Evolutionary conservation across 1,140 invertebrate species (phyloP).

Genomic region (Leptinotarsa defecta): DNA sequence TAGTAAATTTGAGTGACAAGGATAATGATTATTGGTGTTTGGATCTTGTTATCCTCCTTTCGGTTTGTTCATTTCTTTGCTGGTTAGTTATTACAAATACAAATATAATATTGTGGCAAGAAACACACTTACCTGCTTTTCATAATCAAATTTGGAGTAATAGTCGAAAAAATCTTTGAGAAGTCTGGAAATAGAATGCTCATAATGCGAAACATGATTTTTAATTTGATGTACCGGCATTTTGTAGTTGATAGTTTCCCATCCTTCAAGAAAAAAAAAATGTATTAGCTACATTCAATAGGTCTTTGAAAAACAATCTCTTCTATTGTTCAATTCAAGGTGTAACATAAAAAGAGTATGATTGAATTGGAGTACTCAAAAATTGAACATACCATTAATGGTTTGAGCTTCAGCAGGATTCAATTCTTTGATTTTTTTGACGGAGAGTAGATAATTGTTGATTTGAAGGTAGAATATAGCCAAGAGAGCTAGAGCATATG

Average conservation of each 20-base stretch:
- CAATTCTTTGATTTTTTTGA: conserved; percentile 42
- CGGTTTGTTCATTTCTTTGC: too few species aligned
- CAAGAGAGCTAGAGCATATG: conserved; percentile 57
- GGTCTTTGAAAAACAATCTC: too few species aligned
- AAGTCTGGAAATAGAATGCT: conserved; percentile 35
- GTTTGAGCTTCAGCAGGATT: conserved; percentile 32
- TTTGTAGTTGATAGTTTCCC: conserved; percentile 48
- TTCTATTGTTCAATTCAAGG: too few species aligned
- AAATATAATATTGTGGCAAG: too few species aligned
- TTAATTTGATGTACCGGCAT: conserved; percentile 34
- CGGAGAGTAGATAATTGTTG: conserved; percentile 45
- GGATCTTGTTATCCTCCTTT: too few species aligned
- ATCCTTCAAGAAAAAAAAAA: conserved; percentile 46
- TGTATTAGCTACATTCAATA: too few species aligned
- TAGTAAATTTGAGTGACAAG: background rate
- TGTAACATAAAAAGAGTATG: too few species aligned
- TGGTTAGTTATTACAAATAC: too few species aligned
- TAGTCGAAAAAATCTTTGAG: conserved; percentile 50
- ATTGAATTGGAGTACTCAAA: too few species aligned
- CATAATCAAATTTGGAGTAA: conserved; percentile 49
- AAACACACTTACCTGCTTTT: conserved; percentile 42
- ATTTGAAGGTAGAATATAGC: conserved; percentile 57
- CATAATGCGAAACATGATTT: conserved; percentile 37
- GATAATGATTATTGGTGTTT: too few species aligned
- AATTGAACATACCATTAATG: conserved; percentile 45